Evolutionary conservation across 2,113 vertebrate species (phyloP), one percentile per base, ranked within the genome.

Genomic region (Sebastes fasciatus): DNA sequence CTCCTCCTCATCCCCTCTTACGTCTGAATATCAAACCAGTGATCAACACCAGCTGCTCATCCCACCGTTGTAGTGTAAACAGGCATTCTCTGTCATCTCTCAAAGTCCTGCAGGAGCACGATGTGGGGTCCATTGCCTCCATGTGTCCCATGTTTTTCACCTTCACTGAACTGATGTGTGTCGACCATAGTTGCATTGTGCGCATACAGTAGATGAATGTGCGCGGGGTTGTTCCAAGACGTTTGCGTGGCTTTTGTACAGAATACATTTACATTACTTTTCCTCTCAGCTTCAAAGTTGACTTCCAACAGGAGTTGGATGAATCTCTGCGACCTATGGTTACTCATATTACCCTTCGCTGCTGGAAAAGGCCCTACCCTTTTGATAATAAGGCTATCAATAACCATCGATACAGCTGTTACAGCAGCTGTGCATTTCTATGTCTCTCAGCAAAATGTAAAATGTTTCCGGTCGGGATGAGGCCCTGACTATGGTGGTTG

Each of bases 41-140:
- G 88, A 92, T 93, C 71, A 92, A 82, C 82, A 84, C 79, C 89
- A 92, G 94, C 93, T 94, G 93, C 79, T 58, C 73, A 40, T 88
- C 66, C 80, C 83, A 82, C 85, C 43, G 51, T 80, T 52, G 61
- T 40, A 62, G 74, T 86, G 86, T 92, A 93, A 94, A 93, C 90
- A 90, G 40, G 57, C 57, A 12, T 68, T 49, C 51, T 74, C 65
- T 84, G 86, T 87, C 76, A 60, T 84, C 69, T 79, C 55, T 88
- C 85, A 74, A 70, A 83, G 79, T 83, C 66, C 42, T 81, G 67
- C 62, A 48, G 72, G 43, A 77, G 57, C 83, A 60, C 12, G 62
- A 86, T 91, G 89, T 86, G 88, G 85, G 74, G 77, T 91, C 91
- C 72, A 79, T 84, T 72, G 61, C 51, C 78, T 81, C 75, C 84